These are phyloP conservation scores for Leptinotarsa lineolata DNA, from an alignment of 1,140 invertebrate species.

Conservation along the genomic window DNA sequence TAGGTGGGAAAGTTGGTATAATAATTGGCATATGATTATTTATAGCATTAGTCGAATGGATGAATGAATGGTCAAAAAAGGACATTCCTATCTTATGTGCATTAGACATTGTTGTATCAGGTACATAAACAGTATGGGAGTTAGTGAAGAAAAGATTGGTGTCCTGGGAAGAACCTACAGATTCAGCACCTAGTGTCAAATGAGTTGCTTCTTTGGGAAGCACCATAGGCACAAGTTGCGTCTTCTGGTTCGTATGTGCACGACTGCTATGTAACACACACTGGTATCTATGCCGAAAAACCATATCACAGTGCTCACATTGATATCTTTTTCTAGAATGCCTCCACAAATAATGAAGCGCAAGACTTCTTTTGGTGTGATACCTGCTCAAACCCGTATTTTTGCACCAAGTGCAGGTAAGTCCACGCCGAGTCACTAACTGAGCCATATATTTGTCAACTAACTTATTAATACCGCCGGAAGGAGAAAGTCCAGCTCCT, in stretches of 20 bases:
- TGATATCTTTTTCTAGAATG: conserved; percentile 48
- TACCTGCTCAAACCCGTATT: conserved; percentile 49
- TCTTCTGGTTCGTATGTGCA: conserved; percentile 49
- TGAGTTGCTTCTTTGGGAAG: conserved; percentile 49
- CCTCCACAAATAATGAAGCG: conserved; percentile 52
- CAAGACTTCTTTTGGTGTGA: conserved; percentile 47
- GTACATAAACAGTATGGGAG: conserved; percentile 51
- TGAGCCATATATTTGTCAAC: conserved; percentile 52
- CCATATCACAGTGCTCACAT: conserved; percentile 56
- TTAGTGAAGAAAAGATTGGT: conserved; percentile 44
- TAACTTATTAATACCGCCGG: conserved; percentile 36
- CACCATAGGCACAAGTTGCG: conserved; percentile 39
- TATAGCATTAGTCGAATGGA: conserved; percentile 50
- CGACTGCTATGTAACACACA: conserved; percentile 56
- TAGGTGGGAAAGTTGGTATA: conserved; percentile 54
- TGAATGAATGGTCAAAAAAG: conserved; percentile 54
- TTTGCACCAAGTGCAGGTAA: conserved; percentile 50
- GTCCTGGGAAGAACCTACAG: conserved; percentile 41
- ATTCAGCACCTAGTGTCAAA: conserved; percentile 39
- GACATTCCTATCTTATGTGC: conserved; percentile 54
- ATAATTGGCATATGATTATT: conserved; percentile 55
- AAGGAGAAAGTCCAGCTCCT: conserved; percentile 31
- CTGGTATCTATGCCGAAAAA: conserved; percentile 57
- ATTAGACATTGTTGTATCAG: conserved; percentile 50
- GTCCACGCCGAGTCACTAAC: conserved; percentile 46